Evolutionary conservation across 2,113 vertebrate species (phyloP), one percentile per base, ranked within the genome.

Genomic region (Phyllostomus hastatus): DNA sequence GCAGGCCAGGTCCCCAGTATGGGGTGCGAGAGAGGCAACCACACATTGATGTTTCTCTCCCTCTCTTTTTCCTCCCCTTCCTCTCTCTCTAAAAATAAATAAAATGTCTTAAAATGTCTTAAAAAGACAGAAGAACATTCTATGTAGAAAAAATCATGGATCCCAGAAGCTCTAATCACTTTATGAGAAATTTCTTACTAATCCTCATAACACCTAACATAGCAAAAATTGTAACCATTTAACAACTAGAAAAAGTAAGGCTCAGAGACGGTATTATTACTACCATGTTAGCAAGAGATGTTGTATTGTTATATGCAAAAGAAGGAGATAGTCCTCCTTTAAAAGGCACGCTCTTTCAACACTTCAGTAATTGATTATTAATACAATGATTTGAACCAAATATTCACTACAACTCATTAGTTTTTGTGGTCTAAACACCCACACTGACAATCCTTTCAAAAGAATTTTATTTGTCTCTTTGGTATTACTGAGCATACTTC

Each of bases 401-500:
- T 84, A 82, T 79, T 84, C 70, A 85, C 20, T 84, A 91, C 91
- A 87, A 54, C 16, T 76, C 15, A 95, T 85, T 88, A 66, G 5
- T 69, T 95, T 54, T 61, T 91, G 35, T 90, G 24, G 10, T 95
- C 48, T 94, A 35, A 88, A 81, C 20, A 61, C 16, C 16, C 59
- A 67, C 50, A 52, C 1, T 69, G n/a, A 94, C 69, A 94, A 90
- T 75, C 64, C 24, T 89, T 82, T 86, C 35, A 80, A 80, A 95
- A 85, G 4, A 46, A 59, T 88, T 97, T 59, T 80, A 84, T 95
- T 94, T 95, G 0, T 81, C 33, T 90, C 26, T 87, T 91, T 96
- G 28, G 20, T 93, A 80, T 93, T 70, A 73, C 43, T 54, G 85
- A 95, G 46, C 14, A 95, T 61, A 52, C 17, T 43, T 92, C 20